phyloP scores from a whole-genome alignment of 2,888 invertebrate species.

The Luffia ferchaultella region DNA sequence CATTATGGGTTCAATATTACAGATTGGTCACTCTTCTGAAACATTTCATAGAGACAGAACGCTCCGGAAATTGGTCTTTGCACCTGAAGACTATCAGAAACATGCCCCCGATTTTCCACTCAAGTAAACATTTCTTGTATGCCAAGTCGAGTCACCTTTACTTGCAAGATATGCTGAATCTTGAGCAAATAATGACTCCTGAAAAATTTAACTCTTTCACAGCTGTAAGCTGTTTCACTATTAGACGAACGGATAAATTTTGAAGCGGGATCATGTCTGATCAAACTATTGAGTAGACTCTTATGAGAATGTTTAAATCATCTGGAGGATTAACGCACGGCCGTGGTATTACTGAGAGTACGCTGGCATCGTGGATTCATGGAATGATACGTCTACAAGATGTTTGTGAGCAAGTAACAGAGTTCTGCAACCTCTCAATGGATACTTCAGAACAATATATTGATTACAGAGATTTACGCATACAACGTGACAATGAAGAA shows the following conservation, averaged over 20 bases:
- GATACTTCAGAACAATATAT: not conserved
- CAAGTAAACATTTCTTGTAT: conserved; percentile 16
- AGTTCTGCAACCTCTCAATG: not conserved
- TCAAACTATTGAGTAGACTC: conserved; percentile 5
- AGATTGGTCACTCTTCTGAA: conserved; percentile 22
- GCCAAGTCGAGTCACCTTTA: conserved; percentile 13
- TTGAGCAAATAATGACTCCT: conserved; percentile 9
- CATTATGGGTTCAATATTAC: conserved; percentile 17
- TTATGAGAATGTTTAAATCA: conserved; percentile 5
- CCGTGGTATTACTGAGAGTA: conserved; percentile 4
- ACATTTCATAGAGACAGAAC: conserved; percentile 24
- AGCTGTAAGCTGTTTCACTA: conserved; percentile 10
- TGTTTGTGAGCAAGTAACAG: not conserved
- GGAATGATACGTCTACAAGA: not conserved
- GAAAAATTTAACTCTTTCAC: conserved; percentile 1
- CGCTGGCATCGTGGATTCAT: conserved; percentile 3
- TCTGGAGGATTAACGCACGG: conserved; percentile 6
- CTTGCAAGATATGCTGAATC: conserved; percentile 14
- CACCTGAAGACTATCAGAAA: conserved; percentile 12
- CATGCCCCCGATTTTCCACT: conserved; percentile 24
- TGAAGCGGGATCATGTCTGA: conserved; percentile 5
- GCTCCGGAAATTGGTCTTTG: conserved; percentile 17
- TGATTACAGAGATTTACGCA: not conserved
- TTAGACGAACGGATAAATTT: conserved; percentile 9
- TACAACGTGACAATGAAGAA: not conserved